Conservation (phyloP, 2,888 invertebrate genomes). For the Timema cristinae region DNA sequence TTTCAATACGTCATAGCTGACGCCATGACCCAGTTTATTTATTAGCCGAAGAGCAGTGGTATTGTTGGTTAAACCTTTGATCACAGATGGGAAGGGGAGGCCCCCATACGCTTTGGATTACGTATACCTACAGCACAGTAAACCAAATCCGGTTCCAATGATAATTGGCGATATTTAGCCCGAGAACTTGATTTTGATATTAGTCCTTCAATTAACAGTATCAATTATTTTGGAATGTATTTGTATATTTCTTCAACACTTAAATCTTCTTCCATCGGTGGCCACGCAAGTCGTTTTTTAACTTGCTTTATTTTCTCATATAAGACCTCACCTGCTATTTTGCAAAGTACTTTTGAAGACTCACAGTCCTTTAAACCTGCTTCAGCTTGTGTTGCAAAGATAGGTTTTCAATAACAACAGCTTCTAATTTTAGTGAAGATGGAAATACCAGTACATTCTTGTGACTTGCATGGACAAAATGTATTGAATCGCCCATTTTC, state of each 20-base stretch:
- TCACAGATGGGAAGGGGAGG: too few relatives aligned
- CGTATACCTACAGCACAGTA: slow-evolving; percentile 11
- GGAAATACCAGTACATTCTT: slow-evolving; percentile 7
- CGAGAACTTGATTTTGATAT: not conserved
- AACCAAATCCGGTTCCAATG: slow-evolving; percentile 1
- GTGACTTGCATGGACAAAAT: not conserved
- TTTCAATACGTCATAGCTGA: too few relatives aligned
- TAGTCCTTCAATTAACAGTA: slow-evolving; percentile 6
- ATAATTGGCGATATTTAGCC: not conserved
- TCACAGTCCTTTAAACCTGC: not conserved
- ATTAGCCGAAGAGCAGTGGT: too few relatives aligned
- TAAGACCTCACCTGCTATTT: not conserved
- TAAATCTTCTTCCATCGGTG: slow-evolving; percentile 1
- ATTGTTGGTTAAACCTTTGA: too few relatives aligned
- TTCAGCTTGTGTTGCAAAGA: slow-evolving; percentile 8
- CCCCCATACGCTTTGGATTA: not conserved
- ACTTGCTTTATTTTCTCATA: slow-evolving; percentile 10
- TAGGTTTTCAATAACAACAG: not conserved
- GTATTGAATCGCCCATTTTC: not conserved
- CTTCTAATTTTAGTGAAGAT: slow-evolving; percentile 6
- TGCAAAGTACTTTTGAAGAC: not conserved
- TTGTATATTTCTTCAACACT: not conserved
- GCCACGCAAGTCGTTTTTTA: not conserved
- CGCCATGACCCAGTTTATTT: too few relatives aligned
- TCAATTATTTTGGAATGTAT: slow-evolving; percentile 4